phyloP scores from a whole-genome alignment of 2,888 invertebrate species.

The Kuschelorhynchus macadamiae region DNA sequence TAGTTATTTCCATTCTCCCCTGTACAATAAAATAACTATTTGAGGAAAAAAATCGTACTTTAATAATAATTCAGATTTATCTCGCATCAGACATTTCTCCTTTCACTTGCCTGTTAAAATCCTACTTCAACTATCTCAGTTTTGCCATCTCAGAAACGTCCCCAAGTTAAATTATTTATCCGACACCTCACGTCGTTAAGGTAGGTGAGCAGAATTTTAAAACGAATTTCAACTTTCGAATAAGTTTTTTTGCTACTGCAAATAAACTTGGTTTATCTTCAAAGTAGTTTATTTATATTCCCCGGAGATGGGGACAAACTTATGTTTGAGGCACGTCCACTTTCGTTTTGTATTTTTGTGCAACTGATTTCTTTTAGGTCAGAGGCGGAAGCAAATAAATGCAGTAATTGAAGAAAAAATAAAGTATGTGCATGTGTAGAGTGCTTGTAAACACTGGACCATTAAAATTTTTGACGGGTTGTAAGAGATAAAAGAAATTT shows the following conservation, averaged over 20 bases:
- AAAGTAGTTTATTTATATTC: conserved; percentile 12
- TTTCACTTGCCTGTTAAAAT: too few species aligned
- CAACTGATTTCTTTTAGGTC: conserved; percentile 8
- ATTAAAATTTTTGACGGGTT: too few species aligned
- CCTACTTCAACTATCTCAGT: neutral
- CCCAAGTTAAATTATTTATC: conserved; percentile 16
- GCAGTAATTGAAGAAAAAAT: conserved; percentile 16
- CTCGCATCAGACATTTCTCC: too few species aligned
- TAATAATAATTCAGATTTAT: too few species aligned
- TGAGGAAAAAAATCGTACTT: too few species aligned
- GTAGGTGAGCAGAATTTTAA: conserved; percentile 18
- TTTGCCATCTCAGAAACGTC: conserved; percentile 8
- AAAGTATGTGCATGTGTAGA: neutral
- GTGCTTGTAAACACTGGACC: neutral
- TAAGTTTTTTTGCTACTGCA: conserved; percentile 1
- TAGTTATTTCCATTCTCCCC: too few species aligned
- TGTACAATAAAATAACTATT: too few species aligned
- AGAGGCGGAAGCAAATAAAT: conserved; percentile 14
- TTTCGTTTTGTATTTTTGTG: neutral
- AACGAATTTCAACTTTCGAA: conserved; percentile 5
- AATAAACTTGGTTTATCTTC: conserved; percentile 10
- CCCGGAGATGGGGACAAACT: conserved; percentile 1
- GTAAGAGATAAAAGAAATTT: too few species aligned
- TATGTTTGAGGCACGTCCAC: conserved; percentile 7
- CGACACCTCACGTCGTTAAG: conserved; percentile 10